Evolutionary conservation across 2,888 invertebrate genomes (phyloP), one percentile per base, ranked within the genome.

Genomic region (Pristionchus entomophagus): DNA sequence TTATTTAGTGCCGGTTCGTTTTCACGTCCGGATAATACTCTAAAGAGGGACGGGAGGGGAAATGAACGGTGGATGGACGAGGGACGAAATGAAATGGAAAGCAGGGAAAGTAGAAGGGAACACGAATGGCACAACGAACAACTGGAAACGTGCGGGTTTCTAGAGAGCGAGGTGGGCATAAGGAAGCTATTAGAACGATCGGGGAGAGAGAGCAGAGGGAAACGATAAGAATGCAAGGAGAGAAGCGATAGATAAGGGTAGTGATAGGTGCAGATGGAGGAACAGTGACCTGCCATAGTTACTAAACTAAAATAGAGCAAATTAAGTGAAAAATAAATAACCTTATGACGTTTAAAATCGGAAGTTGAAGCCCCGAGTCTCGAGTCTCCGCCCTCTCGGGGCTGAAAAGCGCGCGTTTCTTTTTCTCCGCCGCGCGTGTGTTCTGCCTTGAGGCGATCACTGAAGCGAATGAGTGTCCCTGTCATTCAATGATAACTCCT

Each of bases 1-100:
- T 73, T 73, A 73, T 73, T 73, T 73, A 73, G 73, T n/a, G 73
- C 73, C 12, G 73, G 41, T 73, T 73, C 73, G 65, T 65, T 65
- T 65, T 65, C 65, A 29, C 65, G 4, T 12, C 73, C n/a, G n/a
- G 73, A 14, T 41, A 35, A 73, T 73, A 73, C 73, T 26, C 73
- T 73, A 73, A 41, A 73, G 73, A 45, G 65, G 38, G 8, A 38
- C 19, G 22, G 65, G 14, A 12, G 41, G 45, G 45, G 73, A 38
- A 73, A 73, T 73, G 73, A 73, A 73, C 73, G 73, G 73, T 73
- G 73, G 22, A 59, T 14, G 29, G 38, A 19, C 26, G 65, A n/a
- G 38, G 41, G 26, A 26, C 26, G 26, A 19, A 45, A 45, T 73
- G 45, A 73, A 45, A 73, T 41, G 41, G 73, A 73, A 73, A 73